Evolutionary conservation across 1,140 invertebrate species (phyloP).

Genomic region (Pseudomyrmex flavicornis): DNA sequence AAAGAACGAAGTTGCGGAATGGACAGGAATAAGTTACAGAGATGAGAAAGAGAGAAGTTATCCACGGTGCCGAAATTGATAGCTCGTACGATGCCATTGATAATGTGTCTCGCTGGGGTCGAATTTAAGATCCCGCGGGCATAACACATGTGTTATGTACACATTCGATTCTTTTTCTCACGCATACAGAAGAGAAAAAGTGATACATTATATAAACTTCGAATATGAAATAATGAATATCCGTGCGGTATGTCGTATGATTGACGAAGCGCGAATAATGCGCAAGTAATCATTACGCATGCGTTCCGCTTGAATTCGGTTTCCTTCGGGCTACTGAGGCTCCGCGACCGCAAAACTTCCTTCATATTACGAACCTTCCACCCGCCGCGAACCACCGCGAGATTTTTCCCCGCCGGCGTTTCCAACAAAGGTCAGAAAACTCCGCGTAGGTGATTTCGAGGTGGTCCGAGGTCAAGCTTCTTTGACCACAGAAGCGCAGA

Average conservation of each 20-base stretch:
- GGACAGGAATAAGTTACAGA: conserved; percentile 39
- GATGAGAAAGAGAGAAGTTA: conserved; percentile 11
- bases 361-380: conserved; percentile 35
- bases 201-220: neutral
- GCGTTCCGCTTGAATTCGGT: neutral
- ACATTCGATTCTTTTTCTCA: neutral
- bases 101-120: conserved; percentile 17
- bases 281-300: neutral
- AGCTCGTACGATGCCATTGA: conserved; percentile 19
- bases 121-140: conserved; percentile 28
- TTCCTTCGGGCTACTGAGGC: neutral
- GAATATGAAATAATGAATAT: neutral
- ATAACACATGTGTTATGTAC: neutral
- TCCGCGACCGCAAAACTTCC: conserved; percentile 48
- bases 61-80: conserved; percentile 33
- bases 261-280: neutral
- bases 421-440: conserved; percentile 64
- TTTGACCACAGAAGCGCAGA: conserved; percentile 49
- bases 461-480: conserved; percentile 66
- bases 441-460: conserved; percentile 57
- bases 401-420: conserved; percentile 49
- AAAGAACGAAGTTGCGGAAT: conserved; percentile 28
- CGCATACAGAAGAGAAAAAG: conserved; percentile 6
- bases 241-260: no score
- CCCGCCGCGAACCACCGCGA: conserved; percentile 41